phyloP scores from a whole-genome alignment of 2,113 vertebrate species.

The Coreoperca whiteheadi region DNA sequence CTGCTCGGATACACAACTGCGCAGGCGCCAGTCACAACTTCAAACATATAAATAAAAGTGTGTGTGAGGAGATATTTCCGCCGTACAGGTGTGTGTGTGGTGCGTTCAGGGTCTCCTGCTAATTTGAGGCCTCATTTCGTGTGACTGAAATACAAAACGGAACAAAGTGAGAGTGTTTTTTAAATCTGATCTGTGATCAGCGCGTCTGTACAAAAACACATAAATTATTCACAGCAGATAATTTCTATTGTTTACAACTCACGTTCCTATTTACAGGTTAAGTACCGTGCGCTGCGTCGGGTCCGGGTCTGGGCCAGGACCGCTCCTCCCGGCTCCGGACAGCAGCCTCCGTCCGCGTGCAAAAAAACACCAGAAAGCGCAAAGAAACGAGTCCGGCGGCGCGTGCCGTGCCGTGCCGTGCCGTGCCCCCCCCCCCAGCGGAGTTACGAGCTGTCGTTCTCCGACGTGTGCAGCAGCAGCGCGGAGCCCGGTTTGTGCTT shows the following conservation, averaged over 20 bases:
- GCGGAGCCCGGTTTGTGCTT: slow-evolving; percentile 92
- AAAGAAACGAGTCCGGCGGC: no score
- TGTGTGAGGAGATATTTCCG: slow-evolving; percentile 62
- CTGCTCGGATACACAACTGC: slow-evolving; percentile 87
- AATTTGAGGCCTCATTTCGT: neutral
- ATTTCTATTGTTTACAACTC: slow-evolving; percentile 88
- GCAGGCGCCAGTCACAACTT: slow-evolving; percentile 88
- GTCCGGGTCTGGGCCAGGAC: no score
- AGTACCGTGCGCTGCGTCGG: slow-evolving; percentile 65
- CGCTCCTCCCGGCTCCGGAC: no score
- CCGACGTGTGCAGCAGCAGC: slow-evolving; percentile 88
- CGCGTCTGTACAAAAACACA: slow-evolving; percentile 72
- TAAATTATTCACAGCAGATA: slow-evolving; percentile 92
- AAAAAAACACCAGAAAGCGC: slow-evolving; percentile 30
- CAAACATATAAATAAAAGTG: slow-evolving; percentile 89
- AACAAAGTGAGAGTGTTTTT: neutral
- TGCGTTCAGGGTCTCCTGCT: slow-evolving; percentile 45
- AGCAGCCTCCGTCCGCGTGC: slow-evolving; percentile 17
- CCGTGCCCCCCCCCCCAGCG: no score
- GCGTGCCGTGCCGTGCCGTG: no score
- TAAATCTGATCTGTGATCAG: neutral
- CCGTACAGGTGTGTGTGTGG: slow-evolving; percentile 78
- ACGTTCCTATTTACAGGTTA: slow-evolving; percentile 91
- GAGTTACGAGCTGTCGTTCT: slow-evolving; percentile 91
- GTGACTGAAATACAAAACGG: slow-evolving; percentile 26